phyloP scores from a whole-genome alignment of 1,140 invertebrate genomes.

The Papilio glaucus region DNA sequence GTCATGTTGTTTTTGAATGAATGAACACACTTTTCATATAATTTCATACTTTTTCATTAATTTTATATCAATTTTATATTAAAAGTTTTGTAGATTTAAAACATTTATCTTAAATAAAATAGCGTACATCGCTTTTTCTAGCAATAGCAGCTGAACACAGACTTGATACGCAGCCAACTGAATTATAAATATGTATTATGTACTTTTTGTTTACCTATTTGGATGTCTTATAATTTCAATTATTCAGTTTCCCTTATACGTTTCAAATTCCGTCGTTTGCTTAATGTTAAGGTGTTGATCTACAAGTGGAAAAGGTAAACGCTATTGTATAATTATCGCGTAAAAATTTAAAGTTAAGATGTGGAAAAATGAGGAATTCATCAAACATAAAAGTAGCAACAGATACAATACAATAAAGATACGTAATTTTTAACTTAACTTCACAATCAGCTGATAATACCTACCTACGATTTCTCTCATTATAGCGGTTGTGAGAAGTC shows the following conservation, averaged over 20 bases:
- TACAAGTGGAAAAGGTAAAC: neutral
- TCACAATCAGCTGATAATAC: no score
- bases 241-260: slow-evolving; percentile 10
- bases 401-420: no score
- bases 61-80: neutral
- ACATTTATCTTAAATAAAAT: neutral
- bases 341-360: no score
- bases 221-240: neutral
- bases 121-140: neutral
- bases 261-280: slow-evolving; percentile 10
- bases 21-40: neutral
- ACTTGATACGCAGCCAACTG: slow-evolving; percentile 8
- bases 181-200: slow-evolving; percentile 14
- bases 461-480: no score
- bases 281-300: neutral
- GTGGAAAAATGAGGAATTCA: no score
- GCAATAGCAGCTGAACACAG: slow-evolving; percentile 3
- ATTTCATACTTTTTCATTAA: neutral
- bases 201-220: slow-evolving; percentile 8
- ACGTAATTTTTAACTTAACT: no score
- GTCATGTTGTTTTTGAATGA: slow-evolving; percentile 17
- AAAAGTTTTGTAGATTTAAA: neutral
- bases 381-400: no score
- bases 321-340: no score
- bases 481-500: no score